Evolutionary conservation across 2,888 invertebrate species (phyloP), one percentile per base, ranked within the genome.

Genomic region (Seira sanloemensis): DNA sequence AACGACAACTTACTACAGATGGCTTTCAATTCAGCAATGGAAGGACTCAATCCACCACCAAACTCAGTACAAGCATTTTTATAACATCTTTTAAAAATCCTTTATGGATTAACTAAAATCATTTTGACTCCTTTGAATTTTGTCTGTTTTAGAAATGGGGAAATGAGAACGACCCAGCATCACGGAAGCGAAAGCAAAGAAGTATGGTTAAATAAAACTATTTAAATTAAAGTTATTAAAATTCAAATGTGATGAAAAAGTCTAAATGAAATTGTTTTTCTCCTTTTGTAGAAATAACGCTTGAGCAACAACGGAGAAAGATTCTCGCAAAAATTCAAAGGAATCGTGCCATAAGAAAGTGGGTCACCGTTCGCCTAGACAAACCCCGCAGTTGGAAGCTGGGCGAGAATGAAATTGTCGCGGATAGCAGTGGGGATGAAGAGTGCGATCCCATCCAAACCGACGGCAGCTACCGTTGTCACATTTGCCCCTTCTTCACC

Each of bases 401-500:
- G 21, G 84, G 73, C 16, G 66, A 73, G 4, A 87, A 89, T 76
- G 88, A 88, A 71, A 78, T 87, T 1, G 37, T 87, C 0, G 88
- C 87, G 0, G 89, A 88, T 66, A 86, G 87, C 21, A 87, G 88
- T 76, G 89, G 89, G 0, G 89, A 88, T 67, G 89, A 89, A 54
- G 89, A 89, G 58, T 88, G 88, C 77, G 89, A 88, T 83, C 89
- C 88, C 0, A 76, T 88, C 46, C 88, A 88, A 81, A 86, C 88
- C 4, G 68, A 76, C 9, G 84, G 83, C 1, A 88, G 89, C 18
- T 88, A 88, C 58, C 88, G 87, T 5, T 93, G 93, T 89, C 93
- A 93, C 19, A 92, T 93, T 79, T 93, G 93, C 90, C 91, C 91
- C 69, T 92, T 92, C 86, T 91, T 91, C 66, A 92, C 93, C 25